Conservation (phyloP, 2,888 invertebrate species). For the Pheosia gnoma region DNA sequence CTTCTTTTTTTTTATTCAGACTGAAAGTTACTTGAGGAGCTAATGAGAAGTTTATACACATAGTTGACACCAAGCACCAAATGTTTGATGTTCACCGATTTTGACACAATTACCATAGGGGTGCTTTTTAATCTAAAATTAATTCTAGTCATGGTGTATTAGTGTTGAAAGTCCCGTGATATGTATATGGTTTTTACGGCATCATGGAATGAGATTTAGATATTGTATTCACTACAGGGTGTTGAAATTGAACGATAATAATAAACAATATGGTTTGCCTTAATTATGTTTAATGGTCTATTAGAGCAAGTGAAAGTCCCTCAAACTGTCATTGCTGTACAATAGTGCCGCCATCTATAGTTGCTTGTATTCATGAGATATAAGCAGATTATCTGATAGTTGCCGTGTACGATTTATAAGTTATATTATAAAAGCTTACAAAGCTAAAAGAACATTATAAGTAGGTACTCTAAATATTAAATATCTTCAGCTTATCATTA, state of each 20-base stretch:
- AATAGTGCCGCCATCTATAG: background rate
- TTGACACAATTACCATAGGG: constrained; percentile 31
- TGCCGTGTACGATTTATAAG: background rate
- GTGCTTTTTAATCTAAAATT: constrained; percentile 35
- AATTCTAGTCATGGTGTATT: constrained; percentile 45
- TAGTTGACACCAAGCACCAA: constrained; percentile 49
- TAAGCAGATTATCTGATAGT: background rate
- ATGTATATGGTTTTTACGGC: constrained; percentile 9
- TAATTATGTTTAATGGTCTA: background rate
- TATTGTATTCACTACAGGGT: constrained; percentile 50
- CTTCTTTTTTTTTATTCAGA: background rate
- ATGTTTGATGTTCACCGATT: constrained; percentile 42
- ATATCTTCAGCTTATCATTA: too few species aligned
- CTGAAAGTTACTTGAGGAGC: background rate
- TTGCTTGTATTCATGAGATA: background rate
- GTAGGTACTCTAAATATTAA: too few species aligned
- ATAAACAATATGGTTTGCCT: constrained; percentile 6
- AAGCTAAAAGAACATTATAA: background rate
- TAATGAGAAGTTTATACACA: constrained; percentile 21
- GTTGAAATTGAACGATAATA: constrained; percentile 42
- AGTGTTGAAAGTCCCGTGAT: constrained; percentile 14
- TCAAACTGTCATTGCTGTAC: background rate
- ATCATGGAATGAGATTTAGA: constrained; percentile 11
- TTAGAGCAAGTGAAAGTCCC: background rate
- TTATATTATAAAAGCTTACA: background rate